Base-by-base conservation (phyloP, 2,797 vertebrate species). In the Botia almorhae region DNA sequence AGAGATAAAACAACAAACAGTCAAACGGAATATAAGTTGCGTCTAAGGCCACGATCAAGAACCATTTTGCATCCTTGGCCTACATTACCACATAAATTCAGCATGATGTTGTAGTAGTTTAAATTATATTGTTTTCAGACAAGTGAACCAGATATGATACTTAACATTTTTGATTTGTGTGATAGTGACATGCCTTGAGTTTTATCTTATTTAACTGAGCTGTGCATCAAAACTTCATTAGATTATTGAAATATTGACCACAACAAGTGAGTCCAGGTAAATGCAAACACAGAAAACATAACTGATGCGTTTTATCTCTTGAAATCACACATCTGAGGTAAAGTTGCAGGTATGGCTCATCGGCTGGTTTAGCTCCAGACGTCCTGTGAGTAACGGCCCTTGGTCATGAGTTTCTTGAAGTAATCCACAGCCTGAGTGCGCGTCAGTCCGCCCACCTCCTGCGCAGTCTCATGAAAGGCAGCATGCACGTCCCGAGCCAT, bases 351-450 rank as follows among this genome's bases (percentile, higher is more conserved):
- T 48, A 39, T 11, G 55, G 14, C 17, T 33, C 51, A 29, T 75
- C 26, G 16, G 51, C 51, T 21, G 36, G 21, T 79, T 91, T 94
- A 96, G 90, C 95, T 96, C 95, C 95, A 96, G 78, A 96, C 94
- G 0, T 96, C 95, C 85, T 94, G 84, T 0, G 94, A 95, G 81
- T 96, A 96, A 46, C 94, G 94, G 69, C 95, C 95, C 91, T 96
- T 96, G 14, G 94, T 96, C 95, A 95, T 96, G 81, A 96, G 93
- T 85, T 94, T 94, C 92, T 96, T 96, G 84, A 96, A 85, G 80
- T 95, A 96, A 88, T 96, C 94, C 87, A 94, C 78, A 0, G 95
- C 95, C 86, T 95, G 93, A 13, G 87, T 19, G 5, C 94, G 95
- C 33, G 88, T 90, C 92, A 96, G 90, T 83, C 81, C 89, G 0